Evolutionary conservation across 2,797 vertebrate genomes (phyloP).

Genomic region (Nannoperca obscura): DNA sequence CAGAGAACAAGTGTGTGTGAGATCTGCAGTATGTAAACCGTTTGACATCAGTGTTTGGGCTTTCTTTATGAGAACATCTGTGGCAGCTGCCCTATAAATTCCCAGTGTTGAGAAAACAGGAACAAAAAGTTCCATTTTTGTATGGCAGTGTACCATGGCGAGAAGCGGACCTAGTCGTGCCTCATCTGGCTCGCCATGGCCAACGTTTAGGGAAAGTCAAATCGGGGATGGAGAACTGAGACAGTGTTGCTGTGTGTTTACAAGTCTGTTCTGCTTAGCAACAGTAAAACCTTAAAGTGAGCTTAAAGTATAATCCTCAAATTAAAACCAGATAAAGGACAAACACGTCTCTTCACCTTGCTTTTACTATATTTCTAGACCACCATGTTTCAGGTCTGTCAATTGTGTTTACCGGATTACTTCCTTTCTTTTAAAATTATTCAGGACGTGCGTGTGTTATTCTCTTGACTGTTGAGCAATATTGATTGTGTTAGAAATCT

Average conservation of each 20-base stretch:
- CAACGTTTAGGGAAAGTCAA: conserved; percentile 77
- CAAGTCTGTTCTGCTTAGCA: conserved; percentile 56
- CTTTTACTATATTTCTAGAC: conserved; percentile 22
- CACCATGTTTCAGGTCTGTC: conserved; percentile 16
- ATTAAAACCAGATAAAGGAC: conserved; percentile 16
- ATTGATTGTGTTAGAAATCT: neutral
- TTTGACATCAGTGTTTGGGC: conserved; percentile 87
- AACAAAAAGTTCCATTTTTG: conserved; percentile 86
- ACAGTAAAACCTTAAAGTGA: conserved; percentile 47
- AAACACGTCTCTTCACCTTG: conserved; percentile 6
- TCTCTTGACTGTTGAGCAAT: conserved; percentile 7
- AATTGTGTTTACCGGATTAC: neutral
- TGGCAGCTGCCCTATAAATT: conserved; percentile 87
- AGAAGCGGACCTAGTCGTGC: conserved; percentile 67
- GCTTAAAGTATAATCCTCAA: conserved; percentile 33
- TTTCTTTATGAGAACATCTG: conserved; percentile 87
- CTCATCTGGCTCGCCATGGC: conserved; percentile 71
- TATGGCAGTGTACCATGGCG: conserved; percentile 84
- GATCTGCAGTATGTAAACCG: conserved; percentile 81
- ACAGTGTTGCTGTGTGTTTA: conserved; percentile 66
- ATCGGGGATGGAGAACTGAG: conserved; percentile 72
- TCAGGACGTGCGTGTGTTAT: conserved; percentile 1
- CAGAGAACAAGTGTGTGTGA: conserved; percentile 78
- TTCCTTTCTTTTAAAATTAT: conserved; percentile 1
- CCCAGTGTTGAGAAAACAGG: conserved; percentile 81